Evolutionary conservation across 2,888 invertebrate genomes (phyloP).

Genomic region (Folsomia candida): DNA sequence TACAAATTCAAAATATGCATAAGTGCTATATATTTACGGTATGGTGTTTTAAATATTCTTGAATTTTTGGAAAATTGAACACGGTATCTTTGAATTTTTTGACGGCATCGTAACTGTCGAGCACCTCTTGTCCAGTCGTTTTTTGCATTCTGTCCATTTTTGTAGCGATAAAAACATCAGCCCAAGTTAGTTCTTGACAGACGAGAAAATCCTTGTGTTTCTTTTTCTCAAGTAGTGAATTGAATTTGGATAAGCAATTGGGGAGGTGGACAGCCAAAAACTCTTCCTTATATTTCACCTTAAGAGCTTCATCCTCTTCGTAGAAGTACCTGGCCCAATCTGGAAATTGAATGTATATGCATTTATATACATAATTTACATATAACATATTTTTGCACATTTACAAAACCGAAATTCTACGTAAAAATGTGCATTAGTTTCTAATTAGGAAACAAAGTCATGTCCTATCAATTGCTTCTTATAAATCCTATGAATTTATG

Average conservation of each 20-base stretch:
- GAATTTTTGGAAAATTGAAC: conserved; percentile 20
- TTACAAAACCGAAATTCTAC: too few species aligned
- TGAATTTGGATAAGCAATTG: conserved; percentile 14
- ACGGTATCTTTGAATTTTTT: conserved; percentile 18
- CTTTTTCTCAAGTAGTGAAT: conserved; percentile 8
- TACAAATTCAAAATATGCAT: too few species aligned
- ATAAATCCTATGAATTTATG: too few species aligned
- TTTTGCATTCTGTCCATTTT: background rate
- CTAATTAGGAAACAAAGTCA: too few species aligned
- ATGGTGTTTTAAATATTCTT: conserved; percentile 15
- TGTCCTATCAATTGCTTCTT: too few species aligned
- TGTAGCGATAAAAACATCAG: conserved; percentile 14
- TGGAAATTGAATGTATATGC: too few species aligned
- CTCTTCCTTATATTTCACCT: conserved; percentile 7
- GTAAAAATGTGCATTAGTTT: too few species aligned
- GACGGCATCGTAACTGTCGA: conserved; percentile 19
- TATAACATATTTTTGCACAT: too few species aligned
- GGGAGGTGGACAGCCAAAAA: background rate
- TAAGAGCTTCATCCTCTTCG: background rate
- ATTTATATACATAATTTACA: too few species aligned
- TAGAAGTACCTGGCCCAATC: background rate
- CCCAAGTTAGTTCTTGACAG: conserved; percentile 20
- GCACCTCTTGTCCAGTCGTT: background rate
- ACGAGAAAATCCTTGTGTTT: conserved; percentile 15
- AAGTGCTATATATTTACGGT: too few species aligned